Percentiles rank a stretch among this genome's conserved stretches.
Conservation (phyloP, 2,888 invertebrate genomes). For the Eupithecia dodoneata region DNA sequence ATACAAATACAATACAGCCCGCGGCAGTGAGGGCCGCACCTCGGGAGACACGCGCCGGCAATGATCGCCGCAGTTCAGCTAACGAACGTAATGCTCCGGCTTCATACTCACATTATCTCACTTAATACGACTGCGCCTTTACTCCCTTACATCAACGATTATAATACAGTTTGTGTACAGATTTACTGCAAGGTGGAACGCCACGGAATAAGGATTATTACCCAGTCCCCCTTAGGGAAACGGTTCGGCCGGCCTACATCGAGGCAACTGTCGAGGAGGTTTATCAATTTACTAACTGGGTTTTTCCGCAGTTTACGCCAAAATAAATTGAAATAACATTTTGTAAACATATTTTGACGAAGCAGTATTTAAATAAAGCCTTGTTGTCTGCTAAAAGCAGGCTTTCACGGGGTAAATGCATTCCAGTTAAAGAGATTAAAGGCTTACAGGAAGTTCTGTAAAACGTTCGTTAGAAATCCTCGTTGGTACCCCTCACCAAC, state of each 20-base stretch:
- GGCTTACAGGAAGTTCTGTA: constrained; percentile 3
- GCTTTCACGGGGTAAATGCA: constrained; percentile 1
- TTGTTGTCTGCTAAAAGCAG: constrained; percentile 2
- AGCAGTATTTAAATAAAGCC: neutral
- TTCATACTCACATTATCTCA: constrained; percentile 24
- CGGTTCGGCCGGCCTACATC: neutral
- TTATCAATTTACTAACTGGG: neutral
- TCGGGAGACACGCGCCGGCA: constrained; percentile 31
- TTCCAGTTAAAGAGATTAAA: constrained; percentile 14
- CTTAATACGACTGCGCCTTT: neutral
- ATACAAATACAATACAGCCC: neutral
- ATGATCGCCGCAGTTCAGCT: constrained; percentile 37
- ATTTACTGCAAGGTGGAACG: neutral
- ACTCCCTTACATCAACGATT: neutral
- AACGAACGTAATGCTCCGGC: constrained; percentile 26
- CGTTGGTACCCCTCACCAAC: no score
- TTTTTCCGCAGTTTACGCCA: neutral
- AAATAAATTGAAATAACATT: neutral
- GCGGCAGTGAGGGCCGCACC: constrained; percentile 5
- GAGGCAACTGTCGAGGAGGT: neutral
- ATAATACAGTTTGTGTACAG: neutral
- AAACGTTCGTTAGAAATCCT: no score
- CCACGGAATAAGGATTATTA: neutral
- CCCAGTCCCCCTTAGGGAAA: neutral
- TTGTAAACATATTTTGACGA: neutral